Evolutionary conservation across 2,113 vertebrate genomes (phyloP).

Genomic region (Atlantisia rogersi): DNA sequence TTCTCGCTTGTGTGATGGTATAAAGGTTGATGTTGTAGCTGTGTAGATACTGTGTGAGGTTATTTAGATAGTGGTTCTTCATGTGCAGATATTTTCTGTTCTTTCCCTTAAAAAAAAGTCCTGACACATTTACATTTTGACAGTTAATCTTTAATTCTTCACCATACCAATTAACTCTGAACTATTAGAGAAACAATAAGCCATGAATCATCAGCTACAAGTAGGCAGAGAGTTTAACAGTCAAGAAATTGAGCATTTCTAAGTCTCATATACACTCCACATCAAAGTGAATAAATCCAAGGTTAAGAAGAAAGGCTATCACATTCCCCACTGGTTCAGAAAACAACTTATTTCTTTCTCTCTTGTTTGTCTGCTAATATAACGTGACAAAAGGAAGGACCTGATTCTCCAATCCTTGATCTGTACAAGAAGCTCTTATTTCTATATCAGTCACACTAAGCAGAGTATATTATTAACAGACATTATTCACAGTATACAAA

Average conservation of each 20-base stretch:
- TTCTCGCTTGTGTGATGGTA: neutral
- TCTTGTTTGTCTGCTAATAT: neutral
- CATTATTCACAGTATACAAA: neutral
- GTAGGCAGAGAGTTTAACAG: slow-evolving; percentile 28
- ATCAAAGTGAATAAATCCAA: slow-evolving; percentile 54
- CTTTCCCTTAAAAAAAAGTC: neutral
- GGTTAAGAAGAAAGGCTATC: slow-evolving; percentile 47
- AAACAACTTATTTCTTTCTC: neutral
- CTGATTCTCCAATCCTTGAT: neutral
- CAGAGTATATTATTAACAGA: neutral
- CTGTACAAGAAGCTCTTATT: neutral
- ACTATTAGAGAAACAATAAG: slow-evolving; percentile 56
- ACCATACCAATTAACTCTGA: slow-evolving; percentile 23
- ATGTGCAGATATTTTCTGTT: slow-evolving; percentile 22
- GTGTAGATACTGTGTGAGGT: neutral
- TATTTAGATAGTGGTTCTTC: slow-evolving; percentile 31
- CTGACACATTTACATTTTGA: slow-evolving; percentile 17
- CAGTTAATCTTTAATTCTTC: slow-evolving; percentile 62
- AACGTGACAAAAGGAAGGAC: neutral
- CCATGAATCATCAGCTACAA: slow-evolving; percentile 45
- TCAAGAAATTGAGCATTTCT: slow-evolving; percentile 47
- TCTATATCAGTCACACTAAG: neutral
- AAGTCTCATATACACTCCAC: slow-evolving; percentile 34
- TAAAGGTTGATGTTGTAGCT: slow-evolving; percentile 22
- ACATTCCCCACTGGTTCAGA: neutral